Evolutionary conservation across 2,797 vertebrate genomes (phyloP).

Genomic region (Phylloscopus collybita): DNA sequence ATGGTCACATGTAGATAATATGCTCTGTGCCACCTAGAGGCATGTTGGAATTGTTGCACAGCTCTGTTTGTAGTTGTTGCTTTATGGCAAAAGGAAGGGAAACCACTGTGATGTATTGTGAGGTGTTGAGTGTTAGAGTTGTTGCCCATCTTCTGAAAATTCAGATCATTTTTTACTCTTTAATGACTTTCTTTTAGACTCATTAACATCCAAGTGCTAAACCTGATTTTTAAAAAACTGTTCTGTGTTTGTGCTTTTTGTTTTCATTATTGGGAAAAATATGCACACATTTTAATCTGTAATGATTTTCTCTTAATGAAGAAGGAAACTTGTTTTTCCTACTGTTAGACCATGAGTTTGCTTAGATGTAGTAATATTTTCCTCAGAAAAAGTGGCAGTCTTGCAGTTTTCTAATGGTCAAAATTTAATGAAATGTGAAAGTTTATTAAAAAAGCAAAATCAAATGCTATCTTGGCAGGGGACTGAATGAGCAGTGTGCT

Average conservation of each 20-base stretch:
- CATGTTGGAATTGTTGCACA: not conserved
- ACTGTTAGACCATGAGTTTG: not conserved
- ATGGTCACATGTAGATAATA: not conserved
- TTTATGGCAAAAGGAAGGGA: not conserved
- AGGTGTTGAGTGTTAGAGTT: not conserved
- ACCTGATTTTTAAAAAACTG: not conserved
- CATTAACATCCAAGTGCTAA: not conserved
- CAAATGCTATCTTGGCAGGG: not conserved
- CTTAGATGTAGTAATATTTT: not conserved
- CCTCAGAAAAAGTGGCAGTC: not conserved
- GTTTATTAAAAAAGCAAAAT: not conserved
- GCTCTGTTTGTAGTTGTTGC: not conserved
- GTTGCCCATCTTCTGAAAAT: not conserved
- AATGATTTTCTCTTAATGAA: not conserved
- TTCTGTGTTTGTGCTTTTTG: not conserved
- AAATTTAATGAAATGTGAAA: not conserved
- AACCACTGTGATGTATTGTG: not conserved
- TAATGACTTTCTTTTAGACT: not conserved
- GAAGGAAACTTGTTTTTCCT: not conserved
- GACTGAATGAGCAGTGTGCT: not conserved
- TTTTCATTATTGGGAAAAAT: not conserved
- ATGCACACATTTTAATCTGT: not conserved
- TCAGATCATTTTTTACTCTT: not conserved
- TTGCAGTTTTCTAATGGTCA: not conserved
- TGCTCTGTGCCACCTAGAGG: conserved; percentile 53